These are phyloP conservation scores for Busseola fusca DNA, from an alignment of 2,888 invertebrate species.

Conservation along the genomic window DNA sequence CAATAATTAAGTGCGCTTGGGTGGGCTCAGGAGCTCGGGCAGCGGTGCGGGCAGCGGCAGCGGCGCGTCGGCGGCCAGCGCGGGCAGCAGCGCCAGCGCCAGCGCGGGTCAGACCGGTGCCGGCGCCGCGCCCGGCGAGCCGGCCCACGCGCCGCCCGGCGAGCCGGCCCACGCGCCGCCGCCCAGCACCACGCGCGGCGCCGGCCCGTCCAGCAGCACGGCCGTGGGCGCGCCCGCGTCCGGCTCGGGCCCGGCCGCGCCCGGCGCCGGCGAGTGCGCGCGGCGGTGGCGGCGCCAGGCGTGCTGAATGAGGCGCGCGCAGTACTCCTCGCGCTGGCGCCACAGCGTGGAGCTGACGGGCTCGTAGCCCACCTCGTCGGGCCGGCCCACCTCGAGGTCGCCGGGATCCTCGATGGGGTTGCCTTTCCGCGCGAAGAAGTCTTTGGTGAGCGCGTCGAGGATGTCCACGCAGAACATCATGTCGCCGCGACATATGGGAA, in stretches of 20 bases:
- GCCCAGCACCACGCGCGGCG: conserved; percentile 96
- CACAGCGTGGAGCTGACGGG: conserved; percentile 98
- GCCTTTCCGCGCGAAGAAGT: conserved; percentile 99
- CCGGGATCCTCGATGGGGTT: conserved; percentile 97
- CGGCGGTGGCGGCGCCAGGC: conserved; percentile 97
- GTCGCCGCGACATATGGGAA: conserved; percentile 99
- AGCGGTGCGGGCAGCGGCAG: conserved; percentile 87
- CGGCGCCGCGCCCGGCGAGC: conserved; percentile 94
- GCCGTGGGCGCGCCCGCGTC: conserved; percentile 92
- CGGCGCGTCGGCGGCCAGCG: conserved; percentile 86
- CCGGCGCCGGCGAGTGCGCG: conserved; percentile 87
- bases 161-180: conserved; percentile 91
- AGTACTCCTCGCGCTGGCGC: conserved; percentile 99
- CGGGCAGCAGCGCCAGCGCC: conserved; percentile 88
- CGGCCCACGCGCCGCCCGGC: conserved; percentile 91
- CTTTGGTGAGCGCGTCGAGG: conserved; percentile 98
- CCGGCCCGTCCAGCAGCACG: conserved; percentile 94
- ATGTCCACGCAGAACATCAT: conserved; percentile 99
- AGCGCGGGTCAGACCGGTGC: conserved; percentile 90
- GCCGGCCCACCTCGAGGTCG: conserved; percentile 95
- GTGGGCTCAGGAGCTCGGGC: conserved; percentile 87
- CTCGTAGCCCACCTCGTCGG: conserved; percentile 97
- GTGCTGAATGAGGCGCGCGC: conserved; percentile 97
- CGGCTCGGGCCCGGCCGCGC: conserved; percentile 79
- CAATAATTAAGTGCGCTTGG: conserved; percentile 85